A percentile compares a stretch with the other conserved stretches of the same genome.
Conservation (phyloP, 2,113 vertebrate genomes). For the Apus apus region DNA sequence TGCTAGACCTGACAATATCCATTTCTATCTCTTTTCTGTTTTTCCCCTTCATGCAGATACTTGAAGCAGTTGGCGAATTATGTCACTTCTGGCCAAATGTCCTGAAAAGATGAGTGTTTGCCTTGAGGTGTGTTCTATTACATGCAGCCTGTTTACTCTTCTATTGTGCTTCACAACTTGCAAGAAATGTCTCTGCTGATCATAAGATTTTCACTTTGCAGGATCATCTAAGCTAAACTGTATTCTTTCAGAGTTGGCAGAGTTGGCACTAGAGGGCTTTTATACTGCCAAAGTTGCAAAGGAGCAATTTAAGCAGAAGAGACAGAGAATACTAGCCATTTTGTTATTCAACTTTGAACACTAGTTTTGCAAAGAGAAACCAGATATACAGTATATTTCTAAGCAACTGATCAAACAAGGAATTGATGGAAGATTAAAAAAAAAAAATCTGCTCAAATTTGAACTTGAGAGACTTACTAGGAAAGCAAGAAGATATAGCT, state of each 20-base stretch:
- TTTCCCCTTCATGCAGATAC: background rate
- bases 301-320: background rate
- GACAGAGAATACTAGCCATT: background rate
- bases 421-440: background rate
- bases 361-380: background rate
- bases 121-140: slow-evolving; percentile 11
- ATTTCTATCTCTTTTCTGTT: background rate
- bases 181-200: slow-evolving; percentile 19
- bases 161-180: background rate
- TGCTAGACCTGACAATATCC: background rate
- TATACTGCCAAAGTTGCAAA: background rate
- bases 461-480: background rate
- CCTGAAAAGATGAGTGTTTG: slow-evolving; percentile 19
- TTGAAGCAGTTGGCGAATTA: background rate
- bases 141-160: background rate
- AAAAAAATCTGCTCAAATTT: background rate
- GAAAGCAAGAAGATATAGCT: background rate
- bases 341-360: background rate
- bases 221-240: background rate
- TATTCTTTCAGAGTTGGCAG: background rate
- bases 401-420: background rate
- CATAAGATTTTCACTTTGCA: background rate
- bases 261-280: background rate
- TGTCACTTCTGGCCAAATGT: slow-evolving; percentile 12
- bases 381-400: background rate